A percentile compares a stretch with the other conserved stretches of the same genome.
These are phyloP conservation scores for Sminthurides aquaticus DNA, from an alignment of 2,888 invertebrate genomes.

Conservation along the genomic window DNA sequence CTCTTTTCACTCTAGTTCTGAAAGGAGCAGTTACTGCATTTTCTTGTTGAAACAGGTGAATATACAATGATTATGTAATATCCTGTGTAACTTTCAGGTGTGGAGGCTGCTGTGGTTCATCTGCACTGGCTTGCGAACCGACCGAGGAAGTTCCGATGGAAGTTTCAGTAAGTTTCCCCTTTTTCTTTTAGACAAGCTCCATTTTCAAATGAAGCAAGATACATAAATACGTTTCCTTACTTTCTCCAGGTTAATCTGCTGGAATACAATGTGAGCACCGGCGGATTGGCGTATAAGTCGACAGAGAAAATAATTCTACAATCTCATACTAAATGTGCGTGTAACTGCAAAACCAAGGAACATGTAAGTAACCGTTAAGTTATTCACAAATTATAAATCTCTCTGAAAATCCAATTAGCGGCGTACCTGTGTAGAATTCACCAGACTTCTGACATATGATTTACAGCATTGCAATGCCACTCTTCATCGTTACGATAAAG, in stretches of 20 bases:
- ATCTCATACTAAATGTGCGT: conserved; percentile 27
- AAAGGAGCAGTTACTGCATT: neutral
- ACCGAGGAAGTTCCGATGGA: conserved; percentile 11
- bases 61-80: no score
- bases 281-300: conserved; percentile 7
- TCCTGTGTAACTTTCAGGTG: no score
- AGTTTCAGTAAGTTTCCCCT: conserved; percentile 23
- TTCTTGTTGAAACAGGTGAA: no score
- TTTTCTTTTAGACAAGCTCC: no score
- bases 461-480: conserved; percentile 28
- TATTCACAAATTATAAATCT: no score
- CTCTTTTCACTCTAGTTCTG: neutral
- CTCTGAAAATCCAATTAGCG: no score
- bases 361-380: conserved; percentile 16
- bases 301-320: conserved; percentile 24
- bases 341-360: conserved; percentile 31
- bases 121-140: conserved; percentile 32
- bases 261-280: neutral
- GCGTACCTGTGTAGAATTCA: no score
- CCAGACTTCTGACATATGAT: no score
- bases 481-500: conserved; percentile 25
- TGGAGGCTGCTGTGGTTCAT: conserved; percentile 36
- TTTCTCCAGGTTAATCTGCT: neutral
- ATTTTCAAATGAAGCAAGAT: no score
- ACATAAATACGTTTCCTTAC: no score